phyloP scores from a whole-genome alignment of 2,113 vertebrate species.

The Nerophis lumbriciformis region DNA sequence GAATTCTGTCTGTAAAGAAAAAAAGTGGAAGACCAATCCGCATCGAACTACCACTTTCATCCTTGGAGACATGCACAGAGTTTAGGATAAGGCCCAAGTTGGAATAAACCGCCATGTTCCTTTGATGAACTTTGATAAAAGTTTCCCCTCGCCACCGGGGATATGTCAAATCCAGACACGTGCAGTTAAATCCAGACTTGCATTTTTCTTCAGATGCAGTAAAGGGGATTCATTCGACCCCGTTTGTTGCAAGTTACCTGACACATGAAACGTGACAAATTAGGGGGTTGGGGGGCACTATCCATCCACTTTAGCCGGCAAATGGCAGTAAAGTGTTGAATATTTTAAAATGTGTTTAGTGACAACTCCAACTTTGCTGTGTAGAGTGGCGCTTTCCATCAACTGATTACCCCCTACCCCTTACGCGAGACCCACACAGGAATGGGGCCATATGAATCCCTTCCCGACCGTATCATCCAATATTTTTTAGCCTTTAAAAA shows the following conservation, averaged over 20 bases:
- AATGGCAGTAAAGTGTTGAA: no score
- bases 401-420: no score
- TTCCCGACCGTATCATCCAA: neutral
- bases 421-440: no score
- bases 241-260: no score
- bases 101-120: slow-evolving; percentile 14
- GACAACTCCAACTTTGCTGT: no score
- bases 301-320: no score
- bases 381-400: no score
- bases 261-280: no score
- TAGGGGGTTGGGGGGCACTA: no score
- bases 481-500: neutral
- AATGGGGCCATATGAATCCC: no score
- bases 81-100: slow-evolving; percentile 4
- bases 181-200: neutral
- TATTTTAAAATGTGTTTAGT: no score
- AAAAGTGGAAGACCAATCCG: neutral
- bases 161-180: neutral
- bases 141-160: neutral
- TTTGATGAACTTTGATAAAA: slow-evolving; percentile 5
- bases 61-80: neutral
- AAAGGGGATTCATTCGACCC: no score
- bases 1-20: neutral
- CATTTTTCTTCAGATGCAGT: neutral
- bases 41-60: neutral